phyloP scores from a whole-genome alignment of 2,113 vertebrate genomes.

The Prunella fulvescens region DNA sequence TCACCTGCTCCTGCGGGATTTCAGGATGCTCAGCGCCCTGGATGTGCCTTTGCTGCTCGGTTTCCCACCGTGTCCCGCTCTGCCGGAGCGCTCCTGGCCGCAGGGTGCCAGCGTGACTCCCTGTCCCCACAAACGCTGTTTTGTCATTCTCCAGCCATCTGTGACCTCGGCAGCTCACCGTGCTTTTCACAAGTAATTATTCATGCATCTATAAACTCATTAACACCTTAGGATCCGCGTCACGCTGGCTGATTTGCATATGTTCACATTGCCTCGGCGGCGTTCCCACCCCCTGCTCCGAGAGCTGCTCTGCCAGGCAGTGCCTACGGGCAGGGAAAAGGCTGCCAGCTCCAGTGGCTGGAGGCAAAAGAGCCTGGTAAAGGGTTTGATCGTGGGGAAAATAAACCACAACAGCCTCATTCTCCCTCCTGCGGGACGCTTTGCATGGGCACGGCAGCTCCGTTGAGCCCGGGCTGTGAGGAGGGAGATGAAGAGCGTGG shows the following conservation, averaged over 20 bases:
- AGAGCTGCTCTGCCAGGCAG: not conserved
- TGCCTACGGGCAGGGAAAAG: not conserved
- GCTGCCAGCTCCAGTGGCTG: not conserved
- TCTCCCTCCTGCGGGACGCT: not conserved
- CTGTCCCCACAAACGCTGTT: not conserved
- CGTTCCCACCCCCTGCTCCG: not conserved
- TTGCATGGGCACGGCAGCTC: rapidly evolving
- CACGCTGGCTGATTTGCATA: conserved; percentile 19
- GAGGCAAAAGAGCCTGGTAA: not conserved
- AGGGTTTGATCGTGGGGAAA: not conserved
- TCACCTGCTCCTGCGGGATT: not conserved
- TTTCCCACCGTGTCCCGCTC: not conserved
- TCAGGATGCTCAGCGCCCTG: not conserved
- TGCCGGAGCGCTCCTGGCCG: not conserved
- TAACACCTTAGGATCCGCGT: conserved; percentile 3
- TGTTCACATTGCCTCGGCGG: not conserved
- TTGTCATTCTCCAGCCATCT: conserved; percentile 25
- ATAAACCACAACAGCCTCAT: rapidly evolving
- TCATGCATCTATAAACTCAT: conserved; percentile 33
- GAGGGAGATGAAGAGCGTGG: rapidly evolving
- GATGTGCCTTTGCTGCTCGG: not conserved
- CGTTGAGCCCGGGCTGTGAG: too few species aligned
- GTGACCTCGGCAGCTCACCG: not conserved
- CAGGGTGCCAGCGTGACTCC: not conserved
- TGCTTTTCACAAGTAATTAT: conserved; percentile 43